phyloP scores from a whole-genome alignment of 2,888 invertebrate genomes.

The Xylota sylvarum region DNA sequence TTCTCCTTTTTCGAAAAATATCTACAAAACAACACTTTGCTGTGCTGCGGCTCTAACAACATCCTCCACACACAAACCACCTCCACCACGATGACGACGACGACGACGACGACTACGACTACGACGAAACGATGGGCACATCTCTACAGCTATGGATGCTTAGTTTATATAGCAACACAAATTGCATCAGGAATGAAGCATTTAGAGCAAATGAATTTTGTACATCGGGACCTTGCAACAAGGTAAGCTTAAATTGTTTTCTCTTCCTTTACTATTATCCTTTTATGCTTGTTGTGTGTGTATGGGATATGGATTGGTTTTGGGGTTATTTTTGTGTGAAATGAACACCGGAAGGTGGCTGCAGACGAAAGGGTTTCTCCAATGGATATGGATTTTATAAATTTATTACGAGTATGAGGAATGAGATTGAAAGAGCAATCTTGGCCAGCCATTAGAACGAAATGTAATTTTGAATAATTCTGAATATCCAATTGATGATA shows the following conservation, averaged over 20 bases:
- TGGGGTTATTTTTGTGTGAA: conserved; percentile 31
- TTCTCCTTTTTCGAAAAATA: conserved; percentile 44
- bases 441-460: not conserved
- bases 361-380: conserved; percentile 23
- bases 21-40: conserved; percentile 60
- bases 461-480: conserved; percentile 32
- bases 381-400: conserved; percentile 13
- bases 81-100: conserved; percentile 22
- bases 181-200: conserved; percentile 96
- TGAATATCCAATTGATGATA: conserved; percentile 18
- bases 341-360: conserved; percentile 48
- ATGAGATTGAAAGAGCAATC: not conserved
- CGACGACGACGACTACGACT: not conserved
- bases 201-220: conserved; percentile 93
- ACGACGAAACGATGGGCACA: conserved; percentile 70
- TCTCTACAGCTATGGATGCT: conserved; percentile 90
- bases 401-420: not conserved
- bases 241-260: conserved; percentile 86
- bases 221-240: conserved; percentile 94
- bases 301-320: conserved; percentile 25
- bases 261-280: conserved; percentile 11
- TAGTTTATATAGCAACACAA: conserved; percentile 94
- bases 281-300: conserved; percentile 24
- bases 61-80: not conserved
- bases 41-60: conserved; percentile 10